Evolutionary conservation across 2,797 vertebrate species (phyloP).

Genomic region (Betta splendens): DNA sequence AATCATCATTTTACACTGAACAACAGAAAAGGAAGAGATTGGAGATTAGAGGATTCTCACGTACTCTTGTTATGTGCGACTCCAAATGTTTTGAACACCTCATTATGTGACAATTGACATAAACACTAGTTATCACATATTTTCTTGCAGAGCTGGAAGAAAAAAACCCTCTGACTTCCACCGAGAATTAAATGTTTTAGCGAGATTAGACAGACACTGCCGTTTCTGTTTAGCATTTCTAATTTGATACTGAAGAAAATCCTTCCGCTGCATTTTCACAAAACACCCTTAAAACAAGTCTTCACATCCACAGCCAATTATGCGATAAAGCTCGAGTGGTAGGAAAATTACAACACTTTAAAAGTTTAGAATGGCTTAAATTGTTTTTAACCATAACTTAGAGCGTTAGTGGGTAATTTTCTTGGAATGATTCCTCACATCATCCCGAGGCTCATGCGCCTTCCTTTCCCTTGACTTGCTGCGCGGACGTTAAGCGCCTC

Average conservation of each 20-base stretch:
- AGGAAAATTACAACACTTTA: slow-evolving; percentile 6
- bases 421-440: slow-evolving; percentile 19
- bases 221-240: slow-evolving; percentile 19
- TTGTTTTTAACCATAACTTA: slow-evolving; percentile 12
- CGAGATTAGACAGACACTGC: slow-evolving; percentile 9
- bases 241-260: slow-evolving; percentile 24
- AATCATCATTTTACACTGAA: background rate
- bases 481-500: slow-evolving; percentile 15
- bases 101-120: background rate
- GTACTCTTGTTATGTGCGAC: background rate
- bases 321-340: slow-evolving; percentile 4
- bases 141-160: background rate
- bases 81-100: slow-evolving; percentile 4
- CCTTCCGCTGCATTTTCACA: slow-evolving; percentile 10
- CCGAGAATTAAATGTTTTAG: slow-evolving; percentile 4
- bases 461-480: background rate
- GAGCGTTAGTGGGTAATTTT: slow-evolving; percentile 27
- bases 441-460: background rate
- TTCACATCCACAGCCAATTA: slow-evolving; percentile 9
- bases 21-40: background rate
- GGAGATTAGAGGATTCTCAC: background rate
- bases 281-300: slow-evolving; percentile 19
- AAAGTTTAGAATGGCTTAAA: slow-evolving; percentile 16
- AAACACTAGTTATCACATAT: slow-evolving; percentile 2
- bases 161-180: slow-evolving; percentile 14